These are phyloP conservation scores for Melanerpes formicivorus DNA, from an alignment of 2,113 vertebrate species.

Conservation along the genomic window DNA sequence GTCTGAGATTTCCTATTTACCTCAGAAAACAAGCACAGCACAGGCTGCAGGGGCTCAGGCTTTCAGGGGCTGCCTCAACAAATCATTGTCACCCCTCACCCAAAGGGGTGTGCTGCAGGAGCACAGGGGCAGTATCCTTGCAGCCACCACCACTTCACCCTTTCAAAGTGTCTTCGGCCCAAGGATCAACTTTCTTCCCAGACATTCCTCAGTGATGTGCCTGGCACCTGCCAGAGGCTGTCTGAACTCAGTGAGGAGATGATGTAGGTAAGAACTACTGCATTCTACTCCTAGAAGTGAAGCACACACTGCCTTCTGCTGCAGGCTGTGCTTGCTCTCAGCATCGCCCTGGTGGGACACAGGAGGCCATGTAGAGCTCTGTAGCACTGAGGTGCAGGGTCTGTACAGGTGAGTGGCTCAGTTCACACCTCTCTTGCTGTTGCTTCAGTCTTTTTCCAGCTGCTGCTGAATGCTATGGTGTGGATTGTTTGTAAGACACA, in stretches of 20 bases:
- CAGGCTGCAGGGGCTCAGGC: background rate
- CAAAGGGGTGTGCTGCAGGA: fast-evolving
- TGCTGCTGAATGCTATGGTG: background rate
- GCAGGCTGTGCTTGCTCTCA: background rate
- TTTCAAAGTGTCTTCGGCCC: background rate
- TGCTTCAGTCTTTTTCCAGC: background rate
- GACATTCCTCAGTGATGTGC: background rate
- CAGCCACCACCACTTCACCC: background rate
- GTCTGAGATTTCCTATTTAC: constrained; percentile 49
- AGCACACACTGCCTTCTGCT: background rate
- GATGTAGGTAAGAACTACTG: background rate
- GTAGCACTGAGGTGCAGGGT: background rate
- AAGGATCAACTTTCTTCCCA: background rate
- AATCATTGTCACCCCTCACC: constrained; percentile 8
- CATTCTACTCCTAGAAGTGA: background rate
- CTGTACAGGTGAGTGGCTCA: background rate
- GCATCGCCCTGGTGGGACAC: background rate
- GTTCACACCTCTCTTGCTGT: background rate
- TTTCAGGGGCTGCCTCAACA: background rate
- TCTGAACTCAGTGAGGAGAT: background rate
- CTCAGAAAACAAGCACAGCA: constrained; percentile 11
- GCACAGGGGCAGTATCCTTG: background rate
- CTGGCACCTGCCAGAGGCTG: background rate
- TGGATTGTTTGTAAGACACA: background rate
- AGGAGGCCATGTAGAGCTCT: background rate